Percentiles rank a stretch among this genome's conserved stretches.
Evolutionary conservation across 2,888 invertebrate genomes (phyloP).

Genomic region (Dryobotodes eremita): DNA sequence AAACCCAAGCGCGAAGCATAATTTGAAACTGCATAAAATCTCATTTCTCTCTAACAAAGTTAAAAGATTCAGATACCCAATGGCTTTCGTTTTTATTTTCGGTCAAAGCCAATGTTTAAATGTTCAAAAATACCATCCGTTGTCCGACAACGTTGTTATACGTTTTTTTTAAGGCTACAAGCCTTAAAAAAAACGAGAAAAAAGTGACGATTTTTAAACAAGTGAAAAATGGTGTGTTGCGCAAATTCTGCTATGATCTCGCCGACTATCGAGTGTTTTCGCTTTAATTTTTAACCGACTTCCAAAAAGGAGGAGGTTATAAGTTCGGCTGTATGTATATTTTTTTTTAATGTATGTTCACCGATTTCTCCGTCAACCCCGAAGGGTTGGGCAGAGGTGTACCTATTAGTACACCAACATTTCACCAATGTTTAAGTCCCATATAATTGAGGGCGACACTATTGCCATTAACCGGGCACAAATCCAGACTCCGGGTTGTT

Average conservation of each 20-base stretch:
- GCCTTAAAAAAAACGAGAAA: no score
- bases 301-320: no score
- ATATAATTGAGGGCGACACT: no score
- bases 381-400: no score
- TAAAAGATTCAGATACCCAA: conserved; percentile 3
- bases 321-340: no score
- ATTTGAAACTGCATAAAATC: conserved; percentile 11
- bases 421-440: no score
- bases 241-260: conserved; percentile 51
- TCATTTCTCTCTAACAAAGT: conserved; percentile 13
- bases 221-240: conserved; percentile 61
- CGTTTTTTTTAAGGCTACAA: no score
- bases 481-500: no score
- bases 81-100: conserved; percentile 29
- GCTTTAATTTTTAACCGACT: neutral
- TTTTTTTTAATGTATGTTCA: no score
- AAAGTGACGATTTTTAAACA: conserved; percentile 53
- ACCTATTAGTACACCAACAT: no score
- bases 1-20: neutral
- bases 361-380: no score
- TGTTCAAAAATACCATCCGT: conserved; percentile 19
- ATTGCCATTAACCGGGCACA: no score
- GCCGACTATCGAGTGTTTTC: conserved; percentile 19
- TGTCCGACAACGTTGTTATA: conserved; percentile 60
- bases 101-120: conserved; percentile 25